A percentile compares a stretch with the other conserved stretches of the same genome.
Evolutionary conservation across 35 echinoderm and acorn worm genomes (phyloP).

Genomic region (Diadema setosum): DNA sequence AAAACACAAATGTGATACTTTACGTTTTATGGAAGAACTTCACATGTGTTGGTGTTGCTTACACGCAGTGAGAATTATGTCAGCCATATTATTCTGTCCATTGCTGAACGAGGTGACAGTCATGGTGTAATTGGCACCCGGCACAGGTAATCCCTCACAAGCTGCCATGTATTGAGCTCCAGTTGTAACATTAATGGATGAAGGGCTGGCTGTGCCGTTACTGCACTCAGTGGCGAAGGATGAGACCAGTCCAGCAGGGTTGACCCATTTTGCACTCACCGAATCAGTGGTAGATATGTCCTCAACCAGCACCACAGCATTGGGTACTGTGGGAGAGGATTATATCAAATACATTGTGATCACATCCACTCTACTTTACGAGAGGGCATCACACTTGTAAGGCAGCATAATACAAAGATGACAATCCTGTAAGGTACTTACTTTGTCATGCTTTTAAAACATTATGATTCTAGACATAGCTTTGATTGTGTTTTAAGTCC

Average conservation of each 20-base stretch:
- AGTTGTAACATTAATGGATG: not conserved
- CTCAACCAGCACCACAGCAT: not conserved
- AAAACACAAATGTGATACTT: too few relatives aligned
- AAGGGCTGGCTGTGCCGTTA: not conserved
- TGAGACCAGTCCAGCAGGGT: not conserved
- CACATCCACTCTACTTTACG: too few relatives aligned
- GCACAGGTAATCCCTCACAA: not conserved
- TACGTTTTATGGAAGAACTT: too few relatives aligned
- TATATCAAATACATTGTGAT: too few relatives aligned
- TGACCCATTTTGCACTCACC: not conserved
- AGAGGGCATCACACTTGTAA: too few relatives aligned
- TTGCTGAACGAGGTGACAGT: not conserved
- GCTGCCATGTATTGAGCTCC: not conserved
- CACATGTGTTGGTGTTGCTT: too few relatives aligned
- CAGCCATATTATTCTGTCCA: not conserved
- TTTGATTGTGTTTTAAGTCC: too few relatives aligned
- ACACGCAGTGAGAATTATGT: not conserved
- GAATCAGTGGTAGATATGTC: not conserved
- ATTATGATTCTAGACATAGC: too few relatives aligned
- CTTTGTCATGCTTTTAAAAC: too few relatives aligned
- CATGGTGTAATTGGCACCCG: slow-evolving; percentile 5
- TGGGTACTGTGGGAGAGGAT: too few relatives aligned
- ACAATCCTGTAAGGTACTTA: too few relatives aligned
- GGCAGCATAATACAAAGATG: too few relatives aligned
- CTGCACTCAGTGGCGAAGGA: not conserved